A percentile compares a stretch with the other conserved stretches of the same genome.
phyloP scores from a whole-genome alignment of 2,797 vertebrate genomes.

The Tamandua tetradactyla region DNA sequence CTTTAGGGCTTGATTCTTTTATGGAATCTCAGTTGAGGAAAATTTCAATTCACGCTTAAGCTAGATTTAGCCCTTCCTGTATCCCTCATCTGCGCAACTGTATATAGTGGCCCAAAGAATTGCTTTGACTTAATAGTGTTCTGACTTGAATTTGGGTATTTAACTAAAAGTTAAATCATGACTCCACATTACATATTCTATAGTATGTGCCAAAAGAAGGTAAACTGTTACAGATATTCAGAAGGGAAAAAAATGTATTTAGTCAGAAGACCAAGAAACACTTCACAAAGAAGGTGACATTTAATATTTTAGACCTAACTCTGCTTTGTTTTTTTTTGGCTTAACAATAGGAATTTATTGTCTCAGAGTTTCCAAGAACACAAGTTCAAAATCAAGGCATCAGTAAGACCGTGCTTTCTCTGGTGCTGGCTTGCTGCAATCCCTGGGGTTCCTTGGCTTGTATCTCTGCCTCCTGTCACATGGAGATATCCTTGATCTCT shows the following conservation, averaged over 20 bases:
- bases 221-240: background rate
- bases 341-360: too few relatives aligned
- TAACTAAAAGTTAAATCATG: background rate
- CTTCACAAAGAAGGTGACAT: background rate
- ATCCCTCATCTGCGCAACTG: background rate
- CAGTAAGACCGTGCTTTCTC: too few relatives aligned
- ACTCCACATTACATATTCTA: background rate
- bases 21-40: background rate
- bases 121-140: background rate
- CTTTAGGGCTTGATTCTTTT: background rate
- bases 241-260: background rate
- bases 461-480: too few relatives aligned
- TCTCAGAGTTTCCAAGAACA: too few relatives aligned
- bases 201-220: background rate
- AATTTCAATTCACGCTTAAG: background rate
- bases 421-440: too few relatives aligned
- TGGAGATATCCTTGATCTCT: too few relatives aligned
- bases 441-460: too few relatives aligned
- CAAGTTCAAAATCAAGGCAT: too few relatives aligned
- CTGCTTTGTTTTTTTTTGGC: too few relatives aligned
- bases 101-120: background rate
- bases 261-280: background rate
- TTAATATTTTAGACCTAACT: background rate
- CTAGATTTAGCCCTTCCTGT: background rate
- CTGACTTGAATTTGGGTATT: background rate